Percentiles rank a stretch among this genome's conserved stretches.
Conservation (phyloP, 2,888 invertebrate species). For the Callosobruchus maculatus region DNA sequence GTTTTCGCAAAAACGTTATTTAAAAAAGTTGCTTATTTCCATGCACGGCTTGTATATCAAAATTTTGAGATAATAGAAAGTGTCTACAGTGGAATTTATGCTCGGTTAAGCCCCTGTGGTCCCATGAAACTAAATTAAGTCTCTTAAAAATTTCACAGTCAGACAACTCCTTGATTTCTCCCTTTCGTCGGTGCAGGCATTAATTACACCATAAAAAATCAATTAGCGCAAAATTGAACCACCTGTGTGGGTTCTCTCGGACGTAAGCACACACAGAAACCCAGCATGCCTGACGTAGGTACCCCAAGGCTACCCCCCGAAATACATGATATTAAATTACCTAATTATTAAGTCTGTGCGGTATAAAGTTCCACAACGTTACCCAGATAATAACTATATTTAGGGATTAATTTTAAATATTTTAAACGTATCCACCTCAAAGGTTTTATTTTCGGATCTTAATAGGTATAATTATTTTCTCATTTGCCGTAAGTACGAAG, state of each 20-base stretch:
- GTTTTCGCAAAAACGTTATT: too few species aligned
- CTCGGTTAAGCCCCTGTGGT: not conserved
- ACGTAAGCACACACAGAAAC: not conserved
- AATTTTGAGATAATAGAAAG: too few species aligned
- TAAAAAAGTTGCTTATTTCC: too few species aligned
- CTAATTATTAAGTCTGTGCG: not conserved
- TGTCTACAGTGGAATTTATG: too few species aligned
- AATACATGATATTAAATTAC: not conserved
- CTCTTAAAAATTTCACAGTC: not conserved
- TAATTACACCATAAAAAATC: not conserved
- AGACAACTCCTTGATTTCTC: not conserved
- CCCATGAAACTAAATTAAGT: not conserved
- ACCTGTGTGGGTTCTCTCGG: not conserved
- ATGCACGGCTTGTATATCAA: too few species aligned
- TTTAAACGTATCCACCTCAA: not conserved
- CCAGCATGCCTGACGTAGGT: not conserved
- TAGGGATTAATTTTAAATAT: not conserved
- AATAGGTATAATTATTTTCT: constrained; percentile 18
- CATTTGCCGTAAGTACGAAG: constrained; percentile 26
- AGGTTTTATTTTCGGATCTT: constrained; percentile 1
- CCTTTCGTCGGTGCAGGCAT: not conserved
- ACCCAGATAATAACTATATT: not conserved
- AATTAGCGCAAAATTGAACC: not conserved
- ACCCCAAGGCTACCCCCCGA: not conserved
- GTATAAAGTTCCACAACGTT: not conserved